Base-by-base conservation (phyloP, 2,797 vertebrate species). In the Bryconaethiops microstoma region DNA sequence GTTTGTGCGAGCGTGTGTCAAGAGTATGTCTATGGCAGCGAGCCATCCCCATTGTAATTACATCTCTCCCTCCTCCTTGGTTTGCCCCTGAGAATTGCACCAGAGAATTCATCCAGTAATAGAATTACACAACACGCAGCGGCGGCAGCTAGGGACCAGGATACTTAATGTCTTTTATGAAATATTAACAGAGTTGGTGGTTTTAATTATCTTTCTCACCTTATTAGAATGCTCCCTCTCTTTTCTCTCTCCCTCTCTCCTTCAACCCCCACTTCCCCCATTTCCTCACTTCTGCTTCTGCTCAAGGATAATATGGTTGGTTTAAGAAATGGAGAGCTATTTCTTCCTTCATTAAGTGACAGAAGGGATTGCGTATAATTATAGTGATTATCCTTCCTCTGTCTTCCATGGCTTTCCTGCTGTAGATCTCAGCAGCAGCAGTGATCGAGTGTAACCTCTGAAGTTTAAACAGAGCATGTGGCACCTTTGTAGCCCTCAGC, bases 201-300 rank as follows among this genome's bases (percentile, higher is more conserved):
- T 89, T 89, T 88, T 88, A 89, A 90, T 90, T 84, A 85, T 85
- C 72, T 86, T 83, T 81, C 73, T 67, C 74, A 74, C 63, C 83
- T 79, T 82, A 88, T 88, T 86, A 87, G 82, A 81, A 63, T 25
- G 8, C 29, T 74, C 45, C 52, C 68, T 68, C 17, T 14, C 55
- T 76, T 74, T 45, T 21, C 29, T 73, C 54, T 71, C 21, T 60
- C 65, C 16, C 78, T 77, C 82, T 72, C 48, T n/a, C 79, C 19
- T 50, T 52, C 60, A 16, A 21, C 42, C 62, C 29, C 21, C 21
- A 2, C 21, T 60, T 54, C 69, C 55, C 10, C n/a, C 17, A 42
- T 35, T 48, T 21, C 54, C 50, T 59, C 21, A 71, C 73, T 72
- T 54, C 54, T 59, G 54, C n/a, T 74, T 50, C 42, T 74, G 71